These are phyloP conservation scores for Manis javanica DNA, from an alignment of 2,797 vertebrate species.

Conservation along the genomic window DNA sequence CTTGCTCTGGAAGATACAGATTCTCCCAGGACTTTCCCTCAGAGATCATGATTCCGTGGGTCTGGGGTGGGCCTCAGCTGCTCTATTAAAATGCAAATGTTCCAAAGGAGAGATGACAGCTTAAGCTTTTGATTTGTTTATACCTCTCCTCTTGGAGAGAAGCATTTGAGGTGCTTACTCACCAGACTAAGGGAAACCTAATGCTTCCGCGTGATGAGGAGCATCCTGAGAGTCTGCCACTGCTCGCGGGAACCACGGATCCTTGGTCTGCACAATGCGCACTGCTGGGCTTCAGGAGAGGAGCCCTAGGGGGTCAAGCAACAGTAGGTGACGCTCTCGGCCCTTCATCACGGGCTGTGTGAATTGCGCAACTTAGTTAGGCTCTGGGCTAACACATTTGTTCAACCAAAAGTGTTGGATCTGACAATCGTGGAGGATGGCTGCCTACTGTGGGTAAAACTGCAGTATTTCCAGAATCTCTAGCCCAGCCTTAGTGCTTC, in stretches of 20 bases:
- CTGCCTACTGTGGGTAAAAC: not conserved
- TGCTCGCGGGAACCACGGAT: not conserved
- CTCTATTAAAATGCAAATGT: slow-evolving; percentile 59
- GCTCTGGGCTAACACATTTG: not conserved
- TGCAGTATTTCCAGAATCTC: no score
- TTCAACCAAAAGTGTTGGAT: not conserved
- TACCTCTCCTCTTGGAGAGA: not conserved
- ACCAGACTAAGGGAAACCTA: not conserved
- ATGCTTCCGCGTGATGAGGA: not conserved
- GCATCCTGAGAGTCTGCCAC: not conserved
- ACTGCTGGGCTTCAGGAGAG: not conserved
- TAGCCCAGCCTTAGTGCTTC: no score
- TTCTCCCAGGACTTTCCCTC: not conserved
- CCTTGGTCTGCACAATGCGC: rapidly evolving
- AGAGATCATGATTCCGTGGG: not conserved
- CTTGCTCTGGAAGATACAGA: not conserved
- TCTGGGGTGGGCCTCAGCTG: not conserved
- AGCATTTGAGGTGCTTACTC: not conserved
- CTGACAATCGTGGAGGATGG: not conserved
- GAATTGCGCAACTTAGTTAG: not conserved
- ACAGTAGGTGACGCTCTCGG: not conserved
- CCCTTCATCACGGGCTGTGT: not conserved
- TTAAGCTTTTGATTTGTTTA: slow-evolving; percentile 29
- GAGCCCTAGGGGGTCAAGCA: not conserved
- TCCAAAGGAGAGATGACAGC: slow-evolving; percentile 4